Percentiles rank a stretch among this genome's conserved stretches.
These are phyloP conservation scores for Lycaena phlaeas DNA, from an alignment of 2,888 invertebrate species.

Conservation along the genomic window DNA sequence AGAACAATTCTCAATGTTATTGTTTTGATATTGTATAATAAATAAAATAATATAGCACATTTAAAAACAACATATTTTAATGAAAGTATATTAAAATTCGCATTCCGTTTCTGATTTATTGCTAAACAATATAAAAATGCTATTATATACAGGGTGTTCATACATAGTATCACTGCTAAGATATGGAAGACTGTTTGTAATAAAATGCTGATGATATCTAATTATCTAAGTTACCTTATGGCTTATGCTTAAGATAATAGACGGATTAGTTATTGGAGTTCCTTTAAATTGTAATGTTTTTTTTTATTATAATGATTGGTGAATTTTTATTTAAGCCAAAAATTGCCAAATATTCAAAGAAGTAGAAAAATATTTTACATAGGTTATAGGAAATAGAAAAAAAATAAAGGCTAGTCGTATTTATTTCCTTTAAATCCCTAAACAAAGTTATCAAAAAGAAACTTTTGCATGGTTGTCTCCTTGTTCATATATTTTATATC, in stretches of 20 bases:
- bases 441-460: neutral
- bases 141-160: constrained; percentile 5
- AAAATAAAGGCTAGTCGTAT: constrained; percentile 4
- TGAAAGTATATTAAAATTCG: neutral
- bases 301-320: constrained; percentile 19
- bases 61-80: neutral
- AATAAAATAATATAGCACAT: neutral
- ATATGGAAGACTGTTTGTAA: constrained; percentile 5
- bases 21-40: constrained; percentile 11
- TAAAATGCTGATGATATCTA: neutral
- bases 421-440: neutral
- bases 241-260: neutral
- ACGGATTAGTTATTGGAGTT: constrained; percentile 2
- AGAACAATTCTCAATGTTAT: constrained; percentile 44
- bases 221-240: neutral
- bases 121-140: neutral
- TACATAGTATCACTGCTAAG: constrained; percentile 2
- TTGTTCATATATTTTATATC: neutral
- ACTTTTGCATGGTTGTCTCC: too few relatives aligned
- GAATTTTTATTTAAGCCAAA: constrained; percentile 58
- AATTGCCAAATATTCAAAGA: constrained; percentile 58
- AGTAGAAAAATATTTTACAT: neutral
- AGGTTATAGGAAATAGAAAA: constrained; percentile 1
- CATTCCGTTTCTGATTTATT: neutral
- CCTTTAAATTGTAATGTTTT: constrained; percentile 3